Conservation (phyloP, 2,888 invertebrate species). For the Netelia inedita region DNA sequence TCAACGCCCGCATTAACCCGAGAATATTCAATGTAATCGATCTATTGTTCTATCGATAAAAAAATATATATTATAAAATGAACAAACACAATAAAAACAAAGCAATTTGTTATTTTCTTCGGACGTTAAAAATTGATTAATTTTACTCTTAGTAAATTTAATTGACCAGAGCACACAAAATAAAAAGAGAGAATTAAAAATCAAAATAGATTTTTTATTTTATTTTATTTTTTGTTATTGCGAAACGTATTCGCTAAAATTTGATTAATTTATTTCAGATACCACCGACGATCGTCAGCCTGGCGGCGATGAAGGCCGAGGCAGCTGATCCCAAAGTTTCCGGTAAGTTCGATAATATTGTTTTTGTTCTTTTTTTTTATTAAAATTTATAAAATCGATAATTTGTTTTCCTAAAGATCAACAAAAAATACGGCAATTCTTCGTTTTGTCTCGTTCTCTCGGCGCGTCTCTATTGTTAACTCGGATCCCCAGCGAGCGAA, state of each 20-base stretch:
- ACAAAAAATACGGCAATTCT: not conserved
- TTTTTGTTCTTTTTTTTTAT: conserved; percentile 56
- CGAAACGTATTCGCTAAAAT: conserved; percentile 54
- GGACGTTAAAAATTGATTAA: too few relatives aligned
- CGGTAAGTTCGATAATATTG: conserved; percentile 81
- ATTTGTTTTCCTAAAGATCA: conserved; percentile 70
- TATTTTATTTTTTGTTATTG: not conserved
- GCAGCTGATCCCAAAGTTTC: conserved; percentile 84
- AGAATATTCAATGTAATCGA: conserved; percentile 9
- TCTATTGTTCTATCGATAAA: conserved; percentile 3
- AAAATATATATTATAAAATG: too few relatives aligned
- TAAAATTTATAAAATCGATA: conserved; percentile 72
- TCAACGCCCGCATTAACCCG: conserved; percentile 27
- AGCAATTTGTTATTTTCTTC: not conserved
- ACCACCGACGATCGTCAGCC: conserved; percentile 83
- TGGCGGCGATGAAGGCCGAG: conserved; percentile 84
- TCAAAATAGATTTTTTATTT: conserved; percentile 16
- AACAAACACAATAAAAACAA: not conserved
- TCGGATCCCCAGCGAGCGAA: not conserved
- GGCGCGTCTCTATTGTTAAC: conserved; percentile 14
- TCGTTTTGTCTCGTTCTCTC: conserved; percentile 22
- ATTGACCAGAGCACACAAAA: not conserved
- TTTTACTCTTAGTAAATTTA: not conserved
- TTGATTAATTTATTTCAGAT: conserved; percentile 76
- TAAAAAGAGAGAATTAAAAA: not conserved